phyloP scores from a whole-genome alignment of 2,888 invertebrate species.

The Xestobium rufovillosum region DNA sequence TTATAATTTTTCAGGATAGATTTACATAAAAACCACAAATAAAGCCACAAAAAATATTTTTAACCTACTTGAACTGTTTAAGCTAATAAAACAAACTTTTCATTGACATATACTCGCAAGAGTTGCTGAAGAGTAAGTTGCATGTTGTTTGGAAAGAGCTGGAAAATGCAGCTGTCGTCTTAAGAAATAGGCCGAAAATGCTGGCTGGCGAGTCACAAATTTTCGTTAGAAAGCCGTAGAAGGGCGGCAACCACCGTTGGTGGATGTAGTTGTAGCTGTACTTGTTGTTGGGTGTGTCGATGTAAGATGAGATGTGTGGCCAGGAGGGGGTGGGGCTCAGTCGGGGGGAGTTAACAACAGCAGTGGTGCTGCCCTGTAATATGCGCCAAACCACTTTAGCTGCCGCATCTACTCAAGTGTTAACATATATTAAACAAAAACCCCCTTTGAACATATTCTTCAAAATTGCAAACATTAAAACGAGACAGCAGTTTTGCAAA shows the following conservation, averaged over 20 bases:
- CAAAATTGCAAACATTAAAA: too few relatives aligned
- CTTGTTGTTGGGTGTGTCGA: slow-evolving; percentile 37
- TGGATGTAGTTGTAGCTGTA: slow-evolving; percentile 29
- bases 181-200: slow-evolving; percentile 4
- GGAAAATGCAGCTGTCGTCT: slow-evolving; percentile 16
- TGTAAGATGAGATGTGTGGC: slow-evolving; percentile 40
- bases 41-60: too few relatives aligned
- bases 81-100: too few relatives aligned
- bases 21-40: too few relatives aligned
- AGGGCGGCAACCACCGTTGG: slow-evolving; percentile 28
- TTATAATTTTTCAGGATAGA: too few relatives aligned
- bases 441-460: too few relatives aligned
- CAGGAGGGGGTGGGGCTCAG: slow-evolving; percentile 32
- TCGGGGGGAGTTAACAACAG: slow-evolving; percentile 40
- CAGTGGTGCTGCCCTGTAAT: slow-evolving; percentile 40
- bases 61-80: too few relatives aligned
- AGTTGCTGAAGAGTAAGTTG: slow-evolving; percentile 21
- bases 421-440: too few relatives aligned
- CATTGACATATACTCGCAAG: too few relatives aligned
- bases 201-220: slow-evolving; percentile 20
- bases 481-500: too few relatives aligned
- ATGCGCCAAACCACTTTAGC: slow-evolving; percentile 36
- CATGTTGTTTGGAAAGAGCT: slow-evolving; percentile 26
- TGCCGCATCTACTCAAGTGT: slow-evolving; percentile 17
- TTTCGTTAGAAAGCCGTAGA: slow-evolving; percentile 25